Evolutionary conservation across 2,797 vertebrate genomes (phyloP), one percentile per base, ranked within the genome.

Genomic region (Acipenser ruthenus): DNA sequence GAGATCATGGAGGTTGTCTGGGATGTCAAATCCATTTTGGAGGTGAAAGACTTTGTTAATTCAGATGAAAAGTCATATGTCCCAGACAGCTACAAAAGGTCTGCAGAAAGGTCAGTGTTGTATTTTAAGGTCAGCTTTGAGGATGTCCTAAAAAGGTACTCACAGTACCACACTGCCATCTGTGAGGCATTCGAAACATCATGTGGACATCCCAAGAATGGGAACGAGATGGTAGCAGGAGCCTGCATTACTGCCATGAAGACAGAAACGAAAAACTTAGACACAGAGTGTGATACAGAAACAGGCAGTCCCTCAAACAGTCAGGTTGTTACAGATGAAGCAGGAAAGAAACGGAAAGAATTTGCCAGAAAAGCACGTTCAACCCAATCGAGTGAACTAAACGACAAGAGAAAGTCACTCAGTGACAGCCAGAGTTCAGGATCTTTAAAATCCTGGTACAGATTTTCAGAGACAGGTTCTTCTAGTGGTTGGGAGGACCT

Each of bases 151-250:
- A 76, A 74, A 62, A 71, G 70, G 76, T 84, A 94, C 68, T 85
- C 87, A 23, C 93, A 92, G 76, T 91, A 95, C 73, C 95, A 97
- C 8, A 68, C 73, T 6, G 89, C 93, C 0, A 74, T 95, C 52
- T 94, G 91, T 11, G 79, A 92, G 66, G 83, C 87, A 7, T 83
- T 83, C 50, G 51, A 83, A 68, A 75, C 65, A 11, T 63, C 74
- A 6, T 91, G 89, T 70, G 72, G 18, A 65, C 71, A 9, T 1
- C 71, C 70, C 65, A 58, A 49, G 2, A 1, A 6, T 0, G 74
- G 60, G 0, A 69, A 62, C 71, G 60, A 60, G 12, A 2, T 47
- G 23, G 60, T 76, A 53, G 12, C 23, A 0, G 80, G 80, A 52
- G 65, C 80, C 15, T 98, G 94, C 70, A 82, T 97, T 69, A 93